Evolutionary conservation across 1,140 invertebrate genomes (phyloP).

Genomic region (Saccostrea echinata): DNA sequence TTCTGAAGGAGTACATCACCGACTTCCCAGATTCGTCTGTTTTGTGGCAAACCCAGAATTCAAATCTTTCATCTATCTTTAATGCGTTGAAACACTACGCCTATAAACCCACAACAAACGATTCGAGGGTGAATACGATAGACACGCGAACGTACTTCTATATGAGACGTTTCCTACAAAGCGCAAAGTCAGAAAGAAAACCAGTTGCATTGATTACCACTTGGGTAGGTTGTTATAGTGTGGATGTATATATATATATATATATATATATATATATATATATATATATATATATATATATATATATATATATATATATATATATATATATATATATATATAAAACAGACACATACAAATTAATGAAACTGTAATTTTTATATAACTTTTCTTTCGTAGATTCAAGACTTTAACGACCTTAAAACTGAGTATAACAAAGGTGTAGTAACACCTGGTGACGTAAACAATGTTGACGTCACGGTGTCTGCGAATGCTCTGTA

Average conservation of each 20-base stretch:
- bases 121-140: slow-evolving; percentile 64
- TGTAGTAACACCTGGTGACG: slow-evolving; percentile 61
- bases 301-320: too few relatives aligned
- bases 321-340: too few relatives aligned
- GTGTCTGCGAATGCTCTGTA: slow-evolving; percentile 63
- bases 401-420: slow-evolving; percentile 62
- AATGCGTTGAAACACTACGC: slow-evolving; percentile 67
- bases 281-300: too few relatives aligned
- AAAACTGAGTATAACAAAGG: slow-evolving; percentile 50
- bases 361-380: not conserved
- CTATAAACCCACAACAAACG: slow-evolving; percentile 64
- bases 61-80: slow-evolving; percentile 67
- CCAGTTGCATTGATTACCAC: slow-evolving; percentile 65
- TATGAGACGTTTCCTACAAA: slow-evolving; percentile 64
- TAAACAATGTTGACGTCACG: slow-evolving; percentile 67
- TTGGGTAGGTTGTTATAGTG: slow-evolving; percentile 60
- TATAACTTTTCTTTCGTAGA: slow-evolving; percentile 18
- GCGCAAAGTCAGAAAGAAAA: slow-evolving; percentile 54
- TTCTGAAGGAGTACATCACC: slow-evolving; percentile 56
- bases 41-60: slow-evolving; percentile 65
- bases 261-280: too few relatives aligned
- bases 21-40: slow-evolving; percentile 60
- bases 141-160: slow-evolving; percentile 70
- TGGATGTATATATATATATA: too few relatives aligned
- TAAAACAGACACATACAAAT: too few relatives aligned